phyloP scores from a whole-genome alignment of 2,797 vertebrate genomes.

The Chaetophractus vellerosus region DNA sequence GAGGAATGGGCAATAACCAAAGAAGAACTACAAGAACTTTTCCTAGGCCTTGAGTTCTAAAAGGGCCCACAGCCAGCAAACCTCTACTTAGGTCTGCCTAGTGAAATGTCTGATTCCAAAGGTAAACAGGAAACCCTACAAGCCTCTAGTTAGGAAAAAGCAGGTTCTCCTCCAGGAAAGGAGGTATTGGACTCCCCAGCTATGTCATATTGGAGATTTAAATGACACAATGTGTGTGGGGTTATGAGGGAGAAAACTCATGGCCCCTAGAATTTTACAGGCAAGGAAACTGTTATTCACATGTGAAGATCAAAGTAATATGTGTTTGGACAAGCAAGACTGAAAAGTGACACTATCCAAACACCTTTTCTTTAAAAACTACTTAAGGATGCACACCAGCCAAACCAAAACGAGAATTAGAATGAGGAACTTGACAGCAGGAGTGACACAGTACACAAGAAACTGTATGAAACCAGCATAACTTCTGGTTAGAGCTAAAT shows the following conservation, averaged over 20 bases:
- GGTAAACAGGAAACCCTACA: neutral
- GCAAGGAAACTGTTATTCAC: neutral
- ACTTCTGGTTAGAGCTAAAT: neutral
- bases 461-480: neutral
- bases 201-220: rapidly evolving
- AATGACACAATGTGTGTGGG: rapidly evolving
- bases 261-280: neutral
- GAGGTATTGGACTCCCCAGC: neutral
- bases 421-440: neutral
- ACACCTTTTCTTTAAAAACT: neutral
- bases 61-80: neutral
- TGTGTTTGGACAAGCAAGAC: neutral
- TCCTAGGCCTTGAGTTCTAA: neutral
- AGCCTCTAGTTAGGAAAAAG: neutral
- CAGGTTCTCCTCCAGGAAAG: neutral
- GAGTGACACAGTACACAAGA: neutral
- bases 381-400: neutral
- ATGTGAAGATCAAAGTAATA: neutral
- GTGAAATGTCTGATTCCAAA: neutral
- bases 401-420: neutral
- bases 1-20: neutral
- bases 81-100: neutral
- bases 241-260: neutral
- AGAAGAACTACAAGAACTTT: neutral
- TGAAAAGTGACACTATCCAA: neutral